These are phyloP conservation scores for Papilio xuthus DNA, from an alignment of 1,140 invertebrate genomes.

Conservation along the genomic window DNA sequence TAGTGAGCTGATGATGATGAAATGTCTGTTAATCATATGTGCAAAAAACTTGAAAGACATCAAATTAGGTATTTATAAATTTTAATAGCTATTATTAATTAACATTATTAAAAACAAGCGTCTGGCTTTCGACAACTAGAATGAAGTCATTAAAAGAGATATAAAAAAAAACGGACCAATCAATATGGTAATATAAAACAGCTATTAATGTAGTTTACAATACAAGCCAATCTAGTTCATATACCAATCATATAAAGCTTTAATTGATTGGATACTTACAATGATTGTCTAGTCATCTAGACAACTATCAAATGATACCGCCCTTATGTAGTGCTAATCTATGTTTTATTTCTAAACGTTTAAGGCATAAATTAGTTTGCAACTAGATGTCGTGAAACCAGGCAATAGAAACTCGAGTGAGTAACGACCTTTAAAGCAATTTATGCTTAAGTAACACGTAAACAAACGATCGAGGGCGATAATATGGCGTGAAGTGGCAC, in stretches of 20 bases:
- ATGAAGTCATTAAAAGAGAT: slow-evolving; percentile 32
- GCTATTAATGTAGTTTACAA: not conserved
- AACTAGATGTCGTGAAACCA: not conserved
- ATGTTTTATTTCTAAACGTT: not conserved
- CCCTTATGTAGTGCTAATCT: not conserved
- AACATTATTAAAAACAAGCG: slow-evolving; percentile 29
- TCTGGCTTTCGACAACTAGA: slow-evolving; percentile 19
- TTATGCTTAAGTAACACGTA: slow-evolving; percentile 33
- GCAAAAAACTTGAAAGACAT: not conserved
- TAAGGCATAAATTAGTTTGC: not conserved
- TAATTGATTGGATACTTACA: not conserved
- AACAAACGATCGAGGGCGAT: slow-evolving; percentile 40
- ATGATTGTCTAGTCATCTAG: slow-evolving; percentile 22
- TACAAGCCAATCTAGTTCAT: slow-evolving; percentile 16
- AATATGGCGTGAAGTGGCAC: slow-evolving; percentile 38
- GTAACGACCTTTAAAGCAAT: slow-evolving; percentile 23
- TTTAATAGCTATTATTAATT: not conserved
- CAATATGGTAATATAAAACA: slow-evolving; percentile 2
- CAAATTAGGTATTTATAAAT: not conserved
- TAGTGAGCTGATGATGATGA: too few relatives aligned
- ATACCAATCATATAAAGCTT: not conserved
- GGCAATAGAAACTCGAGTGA: slow-evolving; percentile 17
- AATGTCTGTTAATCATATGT: not conserved
- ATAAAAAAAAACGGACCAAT: slow-evolving; percentile 31
- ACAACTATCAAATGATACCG: not conserved